Evolutionary conservation across 2,797 vertebrate genomes (phyloP), one percentile per base, ranked within the genome.

Genomic region (Remorina albescens): DNA sequence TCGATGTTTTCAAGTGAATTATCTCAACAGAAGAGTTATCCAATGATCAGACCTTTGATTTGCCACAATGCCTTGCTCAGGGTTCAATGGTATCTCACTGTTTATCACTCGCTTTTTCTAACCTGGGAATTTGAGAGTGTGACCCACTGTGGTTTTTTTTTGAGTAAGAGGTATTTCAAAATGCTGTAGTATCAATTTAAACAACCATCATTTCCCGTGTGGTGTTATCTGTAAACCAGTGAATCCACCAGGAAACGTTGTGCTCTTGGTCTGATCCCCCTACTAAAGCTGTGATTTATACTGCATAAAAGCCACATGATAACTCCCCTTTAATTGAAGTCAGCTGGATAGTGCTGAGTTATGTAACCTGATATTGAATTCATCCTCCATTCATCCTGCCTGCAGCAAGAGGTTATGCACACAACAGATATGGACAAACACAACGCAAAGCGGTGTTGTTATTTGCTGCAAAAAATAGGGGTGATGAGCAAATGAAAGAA

Each of bases 301-400:
- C 37, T 23, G 58, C 21, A 88, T 77, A 59, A 83, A 77, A 83
- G 71, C 68, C 3, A 5, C 53, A 28, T 12, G 65, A 67, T 81
- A 76, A 86, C 74, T 63, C 66, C 32, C 68, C 46, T 75, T 73
- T 85, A 87, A 89, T 69, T 82, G 69, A 78, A 83, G 67, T 64
- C 83, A 88, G 84, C 83, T 86, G 86, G 67, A 61, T 67, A 55
- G 62, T 10, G 19, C 21, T 8, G 46, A 34, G 81, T 91, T 88
- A 82, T 67, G 78, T 78, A 90, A 90, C 63, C 28, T 47, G 70
- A 85, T 81, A 71, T 57, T 74, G 74, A 86, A 80, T 82, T 80
- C 67, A 74, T 82, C 76, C 69, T 67, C n/a, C n/a, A n/a, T n/a
- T n/a, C n/a, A n/a, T n/a, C 47, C 60, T 61, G 61, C 28, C 67